phyloP scores from a whole-genome alignment of 35 echinoderm and acorn worm species.

The Anneissia japonica region DNA sequence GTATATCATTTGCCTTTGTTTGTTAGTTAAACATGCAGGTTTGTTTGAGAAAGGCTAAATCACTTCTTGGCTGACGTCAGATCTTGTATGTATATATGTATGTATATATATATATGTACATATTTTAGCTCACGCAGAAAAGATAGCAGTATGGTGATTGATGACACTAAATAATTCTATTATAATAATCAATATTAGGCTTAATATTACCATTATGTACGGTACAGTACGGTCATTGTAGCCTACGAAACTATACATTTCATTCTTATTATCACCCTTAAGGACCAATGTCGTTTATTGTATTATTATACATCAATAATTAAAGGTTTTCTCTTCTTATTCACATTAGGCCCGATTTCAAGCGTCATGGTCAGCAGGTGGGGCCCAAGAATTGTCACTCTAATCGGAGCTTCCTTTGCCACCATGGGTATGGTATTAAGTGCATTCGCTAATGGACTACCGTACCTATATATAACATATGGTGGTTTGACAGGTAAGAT shows the following conservation, averaged over 20 bases:
- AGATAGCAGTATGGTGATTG: no score
- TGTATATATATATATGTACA: no score
- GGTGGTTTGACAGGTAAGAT: slow-evolving; percentile 75
- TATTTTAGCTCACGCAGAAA: no score
- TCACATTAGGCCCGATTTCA: slow-evolving; percentile 54
- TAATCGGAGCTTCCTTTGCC: slow-evolving; percentile 57
- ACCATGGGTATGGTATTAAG: slow-evolving; percentile 58
- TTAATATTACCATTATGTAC: no score
- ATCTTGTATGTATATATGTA: no score
- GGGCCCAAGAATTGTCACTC: slow-evolving; percentile 45
- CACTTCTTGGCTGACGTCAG: no score
- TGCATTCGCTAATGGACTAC: slow-evolving; percentile 45
- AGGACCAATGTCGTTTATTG: background rate
- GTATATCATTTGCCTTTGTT: no score
- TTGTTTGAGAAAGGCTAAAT: no score
- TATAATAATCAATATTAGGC: no score
- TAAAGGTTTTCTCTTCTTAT: background rate
- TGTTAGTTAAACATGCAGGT: no score
- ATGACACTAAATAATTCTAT: no score
- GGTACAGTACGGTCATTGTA: no score
- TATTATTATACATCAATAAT: background rate
- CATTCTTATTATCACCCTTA: background rate
- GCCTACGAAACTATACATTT: background rate
- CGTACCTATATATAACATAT: slow-evolving; percentile 72
- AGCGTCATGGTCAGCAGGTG: slow-evolving; percentile 52